Base-by-base conservation (phyloP, 2,888 invertebrate genomes). In the Stenurella melanura region DNA sequence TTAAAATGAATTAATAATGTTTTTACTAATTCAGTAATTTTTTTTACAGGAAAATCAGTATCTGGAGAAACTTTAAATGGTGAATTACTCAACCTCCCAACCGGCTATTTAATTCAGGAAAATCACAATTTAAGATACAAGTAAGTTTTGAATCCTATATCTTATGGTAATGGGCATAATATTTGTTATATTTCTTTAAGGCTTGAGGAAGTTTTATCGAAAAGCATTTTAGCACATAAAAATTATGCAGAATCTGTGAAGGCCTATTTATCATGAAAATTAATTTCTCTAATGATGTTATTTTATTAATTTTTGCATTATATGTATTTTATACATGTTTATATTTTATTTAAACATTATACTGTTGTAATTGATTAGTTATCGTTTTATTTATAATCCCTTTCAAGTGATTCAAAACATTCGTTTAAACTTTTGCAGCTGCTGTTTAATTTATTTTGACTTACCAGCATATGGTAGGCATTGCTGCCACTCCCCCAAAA, bases 51-150 rank as follows among this genome's bases (percentile, higher is more conserved):
- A 54, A 60, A 57, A 64, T 26, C 15, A 71, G 50, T 26, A 61
- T 50, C 66, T 77, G 68, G 73, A 38, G 68, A 63, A 57, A 76
- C 68, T 61, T 75, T 75, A 26, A 70, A 70, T 68, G 50, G 73
- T 58, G 77, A 79, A 19, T 50, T 75, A 15, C 17, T 67, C 34
- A 66, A 69, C n/a, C 67, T 78, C 6, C 75, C 76, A 5, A 57
- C 75, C 12, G 21, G 67, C 19, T 76, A 76, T 77, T 69, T 81
- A 18, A 78, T 85, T 42, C 75, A 78, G 50, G 81, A 84, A 61
- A 85, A 83, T 74, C 78, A 78, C 64, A 78, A 80, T 21, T 71
- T 84, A 42, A 76, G 83, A n/a, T 80, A 75, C 67, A 78, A 80
- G 81, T 84, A 77, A 78, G 78, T 71, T 58, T 71, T 73, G 21